A percentile compares a stretch with the other conserved stretches of the same genome.
These are phyloP conservation scores for Diarsia mendica DNA, from an alignment of 2,888 invertebrate genomes.

Conservation along the genomic window DNA sequence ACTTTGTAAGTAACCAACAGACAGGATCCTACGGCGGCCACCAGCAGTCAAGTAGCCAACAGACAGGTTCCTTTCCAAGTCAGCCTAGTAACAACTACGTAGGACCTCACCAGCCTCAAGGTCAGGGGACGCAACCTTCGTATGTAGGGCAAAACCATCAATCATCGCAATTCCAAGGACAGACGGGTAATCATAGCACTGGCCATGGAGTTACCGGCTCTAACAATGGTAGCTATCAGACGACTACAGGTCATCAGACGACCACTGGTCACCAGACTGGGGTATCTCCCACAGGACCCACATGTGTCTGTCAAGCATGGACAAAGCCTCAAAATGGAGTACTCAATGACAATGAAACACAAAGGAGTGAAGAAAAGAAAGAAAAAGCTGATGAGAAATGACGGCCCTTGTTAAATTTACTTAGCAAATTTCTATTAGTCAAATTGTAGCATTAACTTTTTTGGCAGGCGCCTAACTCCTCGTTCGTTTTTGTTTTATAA, in stretches of 20 bases:
- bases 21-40: slow-evolving; percentile 52
- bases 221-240: slow-evolving; percentile 70
- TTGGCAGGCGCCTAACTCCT: slow-evolving; percentile 45
- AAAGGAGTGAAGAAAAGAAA: slow-evolving; percentile 68
- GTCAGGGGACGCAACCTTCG: slow-evolving; percentile 43
- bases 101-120: slow-evolving; percentile 43
- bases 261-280: slow-evolving; percentile 72
- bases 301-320: slow-evolving; percentile 86
- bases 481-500: background rate
- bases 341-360: slow-evolving; percentile 49
- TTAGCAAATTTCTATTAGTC: slow-evolving; percentile 36
- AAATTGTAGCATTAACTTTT: slow-evolving; percentile 42
- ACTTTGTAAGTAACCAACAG: slow-evolving; percentile 43
- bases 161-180: slow-evolving; percentile 51
- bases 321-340: slow-evolving; percentile 76
- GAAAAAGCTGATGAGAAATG: slow-evolving; percentile 53
- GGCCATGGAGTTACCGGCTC: slow-evolving; percentile 36
- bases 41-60: slow-evolving; percentile 49
- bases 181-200: slow-evolving; percentile 28
- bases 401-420: slow-evolving; percentile 32
- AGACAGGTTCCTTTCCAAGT: slow-evolving; percentile 47
- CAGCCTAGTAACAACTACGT: slow-evolving; percentile 40
- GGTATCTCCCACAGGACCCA: slow-evolving; percentile 73
- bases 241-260: slow-evolving; percentile 70
- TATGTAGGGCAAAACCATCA: slow-evolving; percentile 61